A percentile compares a stretch with the other conserved stretches of the same genome.
These are phyloP conservation scores for Disparrhopalites patrizii DNA, from an alignment of 2,888 invertebrate genomes.

Conservation along the genomic window DNA sequence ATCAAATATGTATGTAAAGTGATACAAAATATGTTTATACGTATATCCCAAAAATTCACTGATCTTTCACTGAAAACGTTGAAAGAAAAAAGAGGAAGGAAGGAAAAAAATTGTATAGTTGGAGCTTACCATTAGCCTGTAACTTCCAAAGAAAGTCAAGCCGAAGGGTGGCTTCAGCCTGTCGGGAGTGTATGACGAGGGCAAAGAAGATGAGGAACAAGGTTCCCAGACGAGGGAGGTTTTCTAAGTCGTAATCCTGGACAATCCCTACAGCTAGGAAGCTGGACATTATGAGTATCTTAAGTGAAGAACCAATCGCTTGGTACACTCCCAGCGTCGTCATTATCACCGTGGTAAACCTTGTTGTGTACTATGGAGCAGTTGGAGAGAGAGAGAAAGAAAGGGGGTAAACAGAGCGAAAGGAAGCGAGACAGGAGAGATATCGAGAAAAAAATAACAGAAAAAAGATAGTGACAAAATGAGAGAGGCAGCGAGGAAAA, in stretches of 20 bases:
- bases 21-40: too few species aligned
- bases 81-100: slow-evolving; percentile 3
- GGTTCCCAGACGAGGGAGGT: slow-evolving; percentile 22
- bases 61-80: too few species aligned
- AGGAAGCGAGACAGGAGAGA: neutral
- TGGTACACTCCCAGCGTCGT: slow-evolving; percentile 38
- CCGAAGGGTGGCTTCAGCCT: slow-evolving; percentile 90
- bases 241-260: slow-evolving; percentile 29
- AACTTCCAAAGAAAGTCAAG: slow-evolving; percentile 97
- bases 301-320: slow-evolving; percentile 32
- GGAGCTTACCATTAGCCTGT: slow-evolving; percentile 72
- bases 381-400: neutral
- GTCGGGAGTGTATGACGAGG: slow-evolving; percentile 84
- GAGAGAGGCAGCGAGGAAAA: too few species aligned
- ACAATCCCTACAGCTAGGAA: slow-evolving; percentile 23
- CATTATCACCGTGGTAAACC: slow-evolving; percentile 32
- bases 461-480: too few species aligned
- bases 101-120: neutral
- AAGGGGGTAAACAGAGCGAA: neutral
- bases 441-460: too few species aligned
- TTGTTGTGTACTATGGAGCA: slow-evolving; percentile 26
- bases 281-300: slow-evolving; percentile 27
- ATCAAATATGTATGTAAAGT: too few species aligned
- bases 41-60: too few species aligned
- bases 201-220: slow-evolving; percentile 69